Percentiles rank a stretch among this genome's conserved stretches.
Evolutionary conservation across 2,113 vertebrate genomes (phyloP).

Genomic region (Callocephalon fimbriatum): DNA sequence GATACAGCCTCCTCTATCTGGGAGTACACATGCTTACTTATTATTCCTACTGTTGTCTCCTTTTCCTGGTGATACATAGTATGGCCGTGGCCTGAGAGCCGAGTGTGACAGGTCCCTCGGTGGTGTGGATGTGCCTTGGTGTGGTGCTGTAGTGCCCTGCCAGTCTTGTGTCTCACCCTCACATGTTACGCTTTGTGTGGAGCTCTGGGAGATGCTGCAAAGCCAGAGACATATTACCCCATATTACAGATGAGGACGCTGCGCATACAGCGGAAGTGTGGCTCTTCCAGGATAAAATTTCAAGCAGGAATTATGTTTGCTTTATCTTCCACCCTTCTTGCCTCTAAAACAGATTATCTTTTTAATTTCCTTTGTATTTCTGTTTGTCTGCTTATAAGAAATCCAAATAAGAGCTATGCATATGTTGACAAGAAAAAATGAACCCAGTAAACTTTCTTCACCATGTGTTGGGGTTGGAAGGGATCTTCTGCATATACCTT

Average conservation of each 20-base stretch:
- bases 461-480: neutral
- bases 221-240: neutral
- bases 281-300: neutral
- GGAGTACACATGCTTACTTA: accelerated
- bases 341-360: neutral
- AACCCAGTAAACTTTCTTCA: neutral
- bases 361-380: neutral
- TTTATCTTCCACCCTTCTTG: neutral
- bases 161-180: neutral
- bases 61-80: neutral
- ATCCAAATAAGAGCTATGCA: neutral
- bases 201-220: neutral
- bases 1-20: neutral
- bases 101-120: neutral
- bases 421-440: neutral
- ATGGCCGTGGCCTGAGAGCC: neutral
- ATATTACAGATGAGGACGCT: neutral
- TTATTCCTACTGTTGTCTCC: neutral
- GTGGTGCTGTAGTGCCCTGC: neutral
- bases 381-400: neutral
- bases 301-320: neutral
- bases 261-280: neutral
- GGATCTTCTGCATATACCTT: neutral
- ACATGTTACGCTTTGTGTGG: accelerated
- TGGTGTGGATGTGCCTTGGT: neutral